Base-by-base conservation (phyloP, 2,797 vertebrate genomes). In the Phyllotis vaccarum region DNA sequence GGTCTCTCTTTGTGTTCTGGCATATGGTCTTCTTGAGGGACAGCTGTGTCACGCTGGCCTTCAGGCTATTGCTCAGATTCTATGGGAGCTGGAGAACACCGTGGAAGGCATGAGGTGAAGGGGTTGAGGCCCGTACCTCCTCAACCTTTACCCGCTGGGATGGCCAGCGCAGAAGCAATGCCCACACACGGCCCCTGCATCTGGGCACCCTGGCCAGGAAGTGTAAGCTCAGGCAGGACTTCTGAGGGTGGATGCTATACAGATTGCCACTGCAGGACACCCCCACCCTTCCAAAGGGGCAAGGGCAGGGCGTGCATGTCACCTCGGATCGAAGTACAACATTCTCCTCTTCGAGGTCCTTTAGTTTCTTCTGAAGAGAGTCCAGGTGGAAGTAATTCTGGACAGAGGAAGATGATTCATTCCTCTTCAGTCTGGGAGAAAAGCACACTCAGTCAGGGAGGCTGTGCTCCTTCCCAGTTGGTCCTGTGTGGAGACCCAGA, bases 301-400 rank as follows among this genome's bases (percentile, higher is more conserved):
- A 27, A 34, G 52, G 8, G 43, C 43, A 3, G 43, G 86, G 54
- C 7, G 17, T 0, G 0, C 62, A 62, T 58, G 70, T 96, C 87
- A 99, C 99, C 99, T 99, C 99, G 17, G 99, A 99, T 92, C 99
- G 99, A 89, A 99, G 98, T 2, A 99, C 99, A 62, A 99, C 99
- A 17, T 99, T 99, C 97, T 99, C 99, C 93, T 99, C 99, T 97
- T 99, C 99, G 29, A 99, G 98, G 96, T 99, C 99, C 98, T 99
- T 99, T 78, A 99, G 99, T 97, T 99, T 99, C 99, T 99, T 99
- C 93, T 99, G 99, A 94, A 99, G 98, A 3, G 99, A 99, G 97
- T 99, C 99, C 98, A 99, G 96, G 66, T 99, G 99, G 96, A 99
- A 99, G 98, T 99, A 99, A 93, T 98, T 99, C 97, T 99, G 99